Evolutionary conservation across 2,797 vertebrate species (phyloP).

Genomic region (Acanthurus lineatus): DNA sequence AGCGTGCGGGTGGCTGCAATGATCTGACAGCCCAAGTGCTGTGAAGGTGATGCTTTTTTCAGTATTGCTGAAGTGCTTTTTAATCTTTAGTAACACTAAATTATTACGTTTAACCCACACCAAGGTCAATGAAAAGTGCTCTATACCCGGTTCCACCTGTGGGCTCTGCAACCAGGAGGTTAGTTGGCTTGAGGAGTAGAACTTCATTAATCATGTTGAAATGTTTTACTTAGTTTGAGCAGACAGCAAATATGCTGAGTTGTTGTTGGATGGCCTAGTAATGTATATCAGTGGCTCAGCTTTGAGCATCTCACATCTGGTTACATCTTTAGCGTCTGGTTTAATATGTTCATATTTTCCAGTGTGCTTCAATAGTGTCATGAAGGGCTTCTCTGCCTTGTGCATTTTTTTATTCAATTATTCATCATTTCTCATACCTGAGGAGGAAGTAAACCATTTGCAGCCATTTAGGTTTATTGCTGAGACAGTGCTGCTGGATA

Average conservation of each 20-base stretch:
- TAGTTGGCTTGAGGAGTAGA: background rate
- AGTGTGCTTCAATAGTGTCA: conserved; percentile 26
- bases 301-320: conserved; percentile 20
- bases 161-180: background rate
- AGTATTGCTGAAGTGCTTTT: conserved; percentile 8
- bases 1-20: conserved; percentile 50
- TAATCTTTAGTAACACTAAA: conserved; percentile 6
- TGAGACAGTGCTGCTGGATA: conserved; percentile 22
- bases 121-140: background rate
- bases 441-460: conserved; percentile 39
- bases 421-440: conserved; percentile 56
- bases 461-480: conserved; percentile 16
- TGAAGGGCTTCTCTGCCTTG: conserved; percentile 30
- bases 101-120: conserved; percentile 41
- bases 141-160: background rate
- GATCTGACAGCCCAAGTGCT: conserved; percentile 46
- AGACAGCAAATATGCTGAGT: background rate
- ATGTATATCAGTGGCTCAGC: background rate
- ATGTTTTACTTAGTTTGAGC: background rate
- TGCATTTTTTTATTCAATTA: conserved; percentile 28
- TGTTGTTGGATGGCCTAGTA: background rate
- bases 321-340: conserved; percentile 28
- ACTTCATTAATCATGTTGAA: background rate
- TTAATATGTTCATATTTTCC: conserved; percentile 39
- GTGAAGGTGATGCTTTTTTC: conserved; percentile 21